A percentile compares a stretch with the other conserved stretches of the same genome.
Conservation (phyloP, 2,113 vertebrate genomes). For the Cynopterus brachyotis region DNA sequence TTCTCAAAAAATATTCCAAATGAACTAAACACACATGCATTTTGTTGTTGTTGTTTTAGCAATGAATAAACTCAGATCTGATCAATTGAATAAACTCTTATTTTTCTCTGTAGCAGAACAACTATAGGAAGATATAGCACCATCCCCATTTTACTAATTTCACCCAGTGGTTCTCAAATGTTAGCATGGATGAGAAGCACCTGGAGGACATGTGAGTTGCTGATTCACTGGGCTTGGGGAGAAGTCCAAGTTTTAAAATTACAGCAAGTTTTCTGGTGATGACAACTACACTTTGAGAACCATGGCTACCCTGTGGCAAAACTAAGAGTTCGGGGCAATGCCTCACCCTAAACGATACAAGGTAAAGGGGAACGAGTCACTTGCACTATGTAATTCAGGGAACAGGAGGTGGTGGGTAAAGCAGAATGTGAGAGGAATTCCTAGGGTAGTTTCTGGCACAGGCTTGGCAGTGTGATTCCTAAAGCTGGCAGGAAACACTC, state of each 20-base stretch:
- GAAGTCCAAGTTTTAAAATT: neutral
- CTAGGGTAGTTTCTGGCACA: neutral
- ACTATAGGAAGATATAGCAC: neutral
- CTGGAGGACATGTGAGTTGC: neutral
- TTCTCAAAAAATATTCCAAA: neutral
- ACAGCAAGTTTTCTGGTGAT: neutral
- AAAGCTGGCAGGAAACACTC: neutral
- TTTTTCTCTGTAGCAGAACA: neutral
- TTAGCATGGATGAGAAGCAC: neutral
- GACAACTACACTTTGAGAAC: neutral
- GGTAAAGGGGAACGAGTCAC: neutral
- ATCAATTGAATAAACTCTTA: neutral
- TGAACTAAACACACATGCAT: neutral
- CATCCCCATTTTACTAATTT: neutral
- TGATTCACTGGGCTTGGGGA: neutral
- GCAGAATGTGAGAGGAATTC: neutral
- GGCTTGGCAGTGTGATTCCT: neutral
- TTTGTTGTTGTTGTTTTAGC: neutral
- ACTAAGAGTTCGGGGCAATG: neutral
- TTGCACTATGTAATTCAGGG: neutral
- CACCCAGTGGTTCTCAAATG: neutral
- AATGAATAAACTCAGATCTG: neutral
- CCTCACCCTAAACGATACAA: neutral
- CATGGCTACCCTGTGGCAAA: neutral
- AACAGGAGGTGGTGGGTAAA: neutral